phyloP scores from a whole-genome alignment of 2,888 invertebrate genomes.

The Allophyes oxyacanthae region DNA sequence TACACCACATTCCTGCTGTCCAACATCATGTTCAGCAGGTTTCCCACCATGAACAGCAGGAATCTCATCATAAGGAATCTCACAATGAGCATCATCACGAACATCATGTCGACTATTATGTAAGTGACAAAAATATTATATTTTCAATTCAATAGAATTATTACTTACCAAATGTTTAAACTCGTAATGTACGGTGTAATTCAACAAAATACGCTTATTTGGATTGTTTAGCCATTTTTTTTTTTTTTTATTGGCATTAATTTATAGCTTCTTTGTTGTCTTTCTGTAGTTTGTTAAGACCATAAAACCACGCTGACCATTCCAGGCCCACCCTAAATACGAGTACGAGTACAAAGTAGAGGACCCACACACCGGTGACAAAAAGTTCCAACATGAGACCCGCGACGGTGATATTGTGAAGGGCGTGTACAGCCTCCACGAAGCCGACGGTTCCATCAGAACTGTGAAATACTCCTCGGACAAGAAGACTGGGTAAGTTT shows the following conservation, averaged over 20 bases:
- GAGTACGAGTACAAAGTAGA: constrained; percentile 86
- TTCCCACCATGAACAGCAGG: constrained; percentile 10
- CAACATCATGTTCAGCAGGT: constrained; percentile 32
- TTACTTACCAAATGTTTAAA: too few species aligned
- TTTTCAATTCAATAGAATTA: too few species aligned
- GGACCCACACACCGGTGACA: constrained; percentile 88
- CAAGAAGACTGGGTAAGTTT: constrained; percentile 80
- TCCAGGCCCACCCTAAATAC: constrained; percentile 85
- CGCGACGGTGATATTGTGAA: constrained; percentile 87
- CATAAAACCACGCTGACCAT: background rate
- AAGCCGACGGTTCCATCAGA: constrained; percentile 71
- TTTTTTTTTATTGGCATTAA: too few species aligned
- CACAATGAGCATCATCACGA: constrained; percentile 59
- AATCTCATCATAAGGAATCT: constrained; percentile 44
- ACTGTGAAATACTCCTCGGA: constrained; percentile 83
- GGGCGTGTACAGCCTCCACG: constrained; percentile 80
- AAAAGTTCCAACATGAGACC: constrained; percentile 86
- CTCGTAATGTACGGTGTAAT: too few species aligned
- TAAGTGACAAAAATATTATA: constrained; percentile 54
- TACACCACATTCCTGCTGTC: constrained; percentile 31
- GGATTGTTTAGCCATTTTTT: too few species aligned
- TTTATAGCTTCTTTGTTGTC: too few species aligned
- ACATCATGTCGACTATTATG: constrained; percentile 70
- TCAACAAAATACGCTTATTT: too few species aligned
- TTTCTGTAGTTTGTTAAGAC: too few species aligned